Percentiles rank a stretch among this genome's conserved stretches.
Evolutionary conservation across 2,888 invertebrate genomes (phyloP).

Genomic region (Pantelozetes paolii): DNA sequence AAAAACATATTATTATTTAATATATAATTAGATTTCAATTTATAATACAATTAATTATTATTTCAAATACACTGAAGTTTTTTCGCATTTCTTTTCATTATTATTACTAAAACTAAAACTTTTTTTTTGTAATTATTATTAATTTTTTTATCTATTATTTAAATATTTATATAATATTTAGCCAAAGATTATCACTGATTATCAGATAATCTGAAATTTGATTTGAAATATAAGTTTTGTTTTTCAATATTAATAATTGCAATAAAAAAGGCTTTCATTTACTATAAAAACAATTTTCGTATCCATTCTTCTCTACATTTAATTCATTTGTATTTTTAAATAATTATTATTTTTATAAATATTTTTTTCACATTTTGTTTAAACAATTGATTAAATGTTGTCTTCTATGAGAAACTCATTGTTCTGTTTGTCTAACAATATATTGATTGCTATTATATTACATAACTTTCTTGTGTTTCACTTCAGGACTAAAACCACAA

Average conservation of each 20-base stretch:
- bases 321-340: neutral
- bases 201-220: constrained; percentile 25
- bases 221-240: no score
- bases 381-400: no score
- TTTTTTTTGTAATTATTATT: neutral
- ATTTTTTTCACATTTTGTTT: neutral
- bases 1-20: neutral
- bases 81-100: neutral
- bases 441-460: neutral
- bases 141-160: neutral
- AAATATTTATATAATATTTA: neutral
- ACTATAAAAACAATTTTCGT: constrained; percentile 2
- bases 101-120: neutral
- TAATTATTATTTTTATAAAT: neutral
- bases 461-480: neutral
- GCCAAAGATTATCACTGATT: constrained; percentile 33
- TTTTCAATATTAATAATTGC: neutral
- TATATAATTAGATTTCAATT: neutral
- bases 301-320: neutral
- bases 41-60: neutral
- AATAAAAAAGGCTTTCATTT: neutral
- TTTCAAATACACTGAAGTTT: constrained; percentile 4
- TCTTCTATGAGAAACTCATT: no score
- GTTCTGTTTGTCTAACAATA: neutral
- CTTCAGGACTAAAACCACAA: neutral